Evolutionary conservation across 2,113 vertebrate genomes (phyloP), one percentile per base, ranked within the genome.

Genomic region (Tachysurus vachellii): DNA sequence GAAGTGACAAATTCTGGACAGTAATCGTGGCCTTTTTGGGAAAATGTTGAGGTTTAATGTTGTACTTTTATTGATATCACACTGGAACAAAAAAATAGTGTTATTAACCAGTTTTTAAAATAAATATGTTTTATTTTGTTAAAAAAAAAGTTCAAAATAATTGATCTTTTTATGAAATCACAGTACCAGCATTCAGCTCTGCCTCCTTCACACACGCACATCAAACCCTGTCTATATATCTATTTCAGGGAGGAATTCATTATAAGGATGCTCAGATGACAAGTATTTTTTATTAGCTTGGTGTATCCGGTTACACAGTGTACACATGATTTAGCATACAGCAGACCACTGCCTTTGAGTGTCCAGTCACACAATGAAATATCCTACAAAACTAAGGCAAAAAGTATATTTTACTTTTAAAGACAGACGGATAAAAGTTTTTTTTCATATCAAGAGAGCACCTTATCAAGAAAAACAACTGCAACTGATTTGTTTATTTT

Each of bases 281-380:
- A 80, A 17, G 76, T 53, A 79, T 79, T 28, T 57, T 75, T 80
- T 80, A 31, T 36, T 80, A 28, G 77, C 77, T 21, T 80, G 77
- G 14, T 80, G 77, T 31, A 36, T 80, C 54, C 36, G 8, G 26
- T 80, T 57, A 80, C 77, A 31, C 76, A 80, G 75, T 77, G 26
- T 53, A n/a, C 26, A 21, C 44, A n/a, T 77, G 13, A 54, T 59
- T 57, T 36, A 80, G 2, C 28, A 57, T 31, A 80, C 76, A 80
- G 26, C 26, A 56, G 1, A 31, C 4, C 19, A 3, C 76, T 31
- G 17, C 66, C 31, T n/a, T 54, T 17, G 28, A 68, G 16, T 68
- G 13, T 68, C 31, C 28, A 68, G 66, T 68, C 61, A 36, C 36
- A 36, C 36, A 36, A 36, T 62, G 61, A 62, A 62, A 62, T n/a